Evolutionary conservation across 2,113 vertebrate species (phyloP), one percentile per base, ranked within the genome.

Genomic region (Urocynchramus pylzowi): DNA sequence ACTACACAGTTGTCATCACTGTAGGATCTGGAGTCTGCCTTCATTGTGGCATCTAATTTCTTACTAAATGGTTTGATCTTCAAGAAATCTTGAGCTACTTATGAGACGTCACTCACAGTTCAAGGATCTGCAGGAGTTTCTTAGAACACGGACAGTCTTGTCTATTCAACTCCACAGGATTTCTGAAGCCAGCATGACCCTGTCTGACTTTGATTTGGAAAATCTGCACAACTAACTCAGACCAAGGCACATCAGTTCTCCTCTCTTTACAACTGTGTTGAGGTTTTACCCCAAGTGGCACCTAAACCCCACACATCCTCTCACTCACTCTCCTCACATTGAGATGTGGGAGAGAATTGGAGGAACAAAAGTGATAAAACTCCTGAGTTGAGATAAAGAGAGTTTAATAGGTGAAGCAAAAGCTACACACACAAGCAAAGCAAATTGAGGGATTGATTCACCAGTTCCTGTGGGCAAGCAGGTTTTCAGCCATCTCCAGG

Each of bases 241-340:
- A 52, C 10, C 13, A 20, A 18, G 7, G 21, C 1, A 1, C 8
- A 56, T 42, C 15, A 52, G 5, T 45, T 76, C 79, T 18, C 11
- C 17, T 26, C 39, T 45, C 42, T 52, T 75, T 47, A 24, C 19
- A 77, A 21, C 4, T n/a, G 49, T 49, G 21, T 14, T 49, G 21
- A 35, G 26, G 12, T 54, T 83, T 54, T 54, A 61, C 11, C 35
- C 15, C 26, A 42, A n/a, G 21, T 7, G 31, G 26, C 17, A 61
- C 23, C 31, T n/a, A 35, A 69, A 31, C 31, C 10, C 26, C 31
- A 37, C 35, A 12, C 7, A 42, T 9, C 54, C 17, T 69, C 63
- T 54, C 0, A 0, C 28, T 59, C 8, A 21, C 16, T 26, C 11
- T 60, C 7, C 23, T 33, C 31, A 35, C 41, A 13, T 2, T 76